A percentile compares a stretch with the other conserved stretches of the same genome.
phyloP scores from a whole-genome alignment of 2,113 vertebrate species.

The Marcusenius ussheri region DNA sequence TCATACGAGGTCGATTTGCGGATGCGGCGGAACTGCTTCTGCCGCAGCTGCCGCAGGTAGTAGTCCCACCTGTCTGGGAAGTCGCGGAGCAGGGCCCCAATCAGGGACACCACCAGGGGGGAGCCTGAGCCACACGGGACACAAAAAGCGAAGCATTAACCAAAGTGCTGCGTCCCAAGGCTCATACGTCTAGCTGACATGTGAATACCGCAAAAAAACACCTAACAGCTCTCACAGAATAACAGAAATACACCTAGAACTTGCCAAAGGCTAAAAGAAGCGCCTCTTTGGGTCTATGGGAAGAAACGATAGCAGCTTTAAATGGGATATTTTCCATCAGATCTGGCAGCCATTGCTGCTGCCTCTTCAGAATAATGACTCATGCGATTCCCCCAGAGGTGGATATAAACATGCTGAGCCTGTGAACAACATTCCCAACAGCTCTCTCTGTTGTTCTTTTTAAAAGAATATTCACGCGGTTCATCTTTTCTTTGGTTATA shows the following conservation, averaged over 20 bases:
- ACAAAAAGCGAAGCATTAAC: slow-evolving; percentile 15
- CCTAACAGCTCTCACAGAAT: not conserved
- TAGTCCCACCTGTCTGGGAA: slow-evolving; percentile 89
- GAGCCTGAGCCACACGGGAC: slow-evolving; percentile 64
- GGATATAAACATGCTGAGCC: not conserved
- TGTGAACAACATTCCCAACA: not conserved
- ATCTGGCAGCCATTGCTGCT: not conserved
- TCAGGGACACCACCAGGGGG: slow-evolving; percentile 88
- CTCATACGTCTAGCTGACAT: not conserved
- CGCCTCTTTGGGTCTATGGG: not conserved
- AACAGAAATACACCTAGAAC: not conserved
- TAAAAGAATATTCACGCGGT: not conserved
- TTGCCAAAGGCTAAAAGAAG: not conserved
- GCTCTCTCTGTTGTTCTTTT: not conserved
- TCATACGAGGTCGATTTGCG: slow-evolving; percentile 90
- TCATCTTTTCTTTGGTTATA: not conserved
- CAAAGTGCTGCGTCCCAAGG: not conserved
- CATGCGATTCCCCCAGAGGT: not conserved
- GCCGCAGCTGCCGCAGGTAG: slow-evolving; percentile 84
- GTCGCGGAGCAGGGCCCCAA: slow-evolving; percentile 83
- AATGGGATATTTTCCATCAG: not conserved
- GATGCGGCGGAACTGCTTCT: slow-evolving; percentile 91
- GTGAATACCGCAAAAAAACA: not conserved
- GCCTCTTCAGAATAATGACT: not conserved
- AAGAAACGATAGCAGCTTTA: not conserved